Conservation (phyloP, 2,113 vertebrate genomes). For the Poeciliopsis prolifica region DNA sequence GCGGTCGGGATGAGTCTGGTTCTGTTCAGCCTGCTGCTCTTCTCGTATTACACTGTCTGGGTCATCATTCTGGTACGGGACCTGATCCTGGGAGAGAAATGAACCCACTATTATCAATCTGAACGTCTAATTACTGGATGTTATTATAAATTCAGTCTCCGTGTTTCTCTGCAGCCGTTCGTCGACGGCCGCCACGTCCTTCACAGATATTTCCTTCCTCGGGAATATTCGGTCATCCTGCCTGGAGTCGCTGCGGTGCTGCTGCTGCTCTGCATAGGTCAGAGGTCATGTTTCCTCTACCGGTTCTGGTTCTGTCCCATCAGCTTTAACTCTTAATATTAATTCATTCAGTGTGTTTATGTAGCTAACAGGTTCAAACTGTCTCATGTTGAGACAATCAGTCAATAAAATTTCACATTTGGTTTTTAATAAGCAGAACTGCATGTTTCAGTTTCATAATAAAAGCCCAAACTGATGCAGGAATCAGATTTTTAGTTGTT, state of each 20-base stretch:
- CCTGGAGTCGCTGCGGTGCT: constrained; percentile 84
- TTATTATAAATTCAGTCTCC: background rate
- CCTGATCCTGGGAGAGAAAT: no score
- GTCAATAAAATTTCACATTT: no score
- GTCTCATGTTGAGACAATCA: no score
- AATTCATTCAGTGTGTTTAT: background rate
- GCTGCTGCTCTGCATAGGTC: constrained; percentile 90
- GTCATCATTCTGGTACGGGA: constrained; percentile 89
- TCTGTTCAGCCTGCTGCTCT: constrained; percentile 86
- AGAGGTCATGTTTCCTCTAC: constrained; percentile 53
- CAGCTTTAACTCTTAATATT: background rate
- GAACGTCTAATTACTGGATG: no score
- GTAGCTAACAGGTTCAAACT: no score
- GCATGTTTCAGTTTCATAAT: no score
- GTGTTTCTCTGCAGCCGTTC: constrained; percentile 83
- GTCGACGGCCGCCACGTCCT: constrained; percentile 86
- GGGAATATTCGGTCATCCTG: constrained; percentile 89
- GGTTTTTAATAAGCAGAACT: no score
- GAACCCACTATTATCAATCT: no score
- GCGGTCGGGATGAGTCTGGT: constrained; percentile 90
- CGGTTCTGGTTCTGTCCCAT: background rate
- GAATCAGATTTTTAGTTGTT: no score
- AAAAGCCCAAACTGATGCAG: no score
- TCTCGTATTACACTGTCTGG: constrained; percentile 94
- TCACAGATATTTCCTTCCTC: constrained; percentile 90